Base-by-base conservation (phyloP, 1,140 invertebrate species). In the Trinorchestia longiramus region DNA sequence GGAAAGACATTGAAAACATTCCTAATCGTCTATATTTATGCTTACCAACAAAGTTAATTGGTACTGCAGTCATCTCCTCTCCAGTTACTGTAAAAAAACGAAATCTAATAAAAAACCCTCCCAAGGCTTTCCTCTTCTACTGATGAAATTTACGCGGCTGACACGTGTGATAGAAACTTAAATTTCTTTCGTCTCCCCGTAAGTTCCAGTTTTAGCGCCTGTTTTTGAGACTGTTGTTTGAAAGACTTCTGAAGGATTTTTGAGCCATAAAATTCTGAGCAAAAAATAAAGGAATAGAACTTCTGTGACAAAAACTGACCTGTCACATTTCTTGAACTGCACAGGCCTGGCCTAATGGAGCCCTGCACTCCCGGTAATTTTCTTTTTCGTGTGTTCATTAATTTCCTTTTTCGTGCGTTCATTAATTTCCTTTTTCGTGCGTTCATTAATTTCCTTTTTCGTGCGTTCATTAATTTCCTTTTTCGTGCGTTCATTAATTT, bases 221-320 rank as follows among this genome's bases (percentile, higher is more conserved):
- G 95, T 95, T 95, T 87, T 62, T 87, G 95, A 3, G 95, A 17
- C 47, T 43, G 57, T 47, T 62, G 44, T 28, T 87, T n/a, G 36
- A 47, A 95, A 53, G 42, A 44, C n/a, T 62, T 95, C 28, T 43
- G 6, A 47, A 62, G n/a, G 23, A 90, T 11, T 90, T 90, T 90
- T 43, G n/a, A 90, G 88, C 43, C 88, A 15, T 28, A 41, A 90
- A 77, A 77, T 41, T 42, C 28, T 4, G 36, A 87, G 87, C 6
- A 19, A 90, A 90, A 42, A 90, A 90, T 90, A 28, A 77, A 90
- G 28, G 28, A 90, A 90, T 19, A 43, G 88, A 90, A 43, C 41
- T 90, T 15, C 15, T 36, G 11, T 8, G 88, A 17, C 15, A 90
- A 90, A 90, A 90, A 42, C 62, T 77, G 62, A 36, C 41, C 41